Evolutionary conservation across 2,888 invertebrate species (phyloP).

Genomic region (Yponomeuta evonymella): DNA sequence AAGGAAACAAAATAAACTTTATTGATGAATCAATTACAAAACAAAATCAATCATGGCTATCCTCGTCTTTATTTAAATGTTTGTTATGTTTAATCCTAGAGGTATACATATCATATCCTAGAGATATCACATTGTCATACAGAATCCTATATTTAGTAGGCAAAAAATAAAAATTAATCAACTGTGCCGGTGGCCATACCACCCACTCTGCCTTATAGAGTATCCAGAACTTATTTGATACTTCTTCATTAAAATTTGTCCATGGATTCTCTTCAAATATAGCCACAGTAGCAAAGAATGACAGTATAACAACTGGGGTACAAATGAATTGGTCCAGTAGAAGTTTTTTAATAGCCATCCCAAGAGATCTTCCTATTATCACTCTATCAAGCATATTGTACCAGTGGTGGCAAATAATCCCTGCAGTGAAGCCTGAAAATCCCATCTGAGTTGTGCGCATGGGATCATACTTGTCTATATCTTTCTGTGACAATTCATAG

Average conservation of each 20-base stretch:
- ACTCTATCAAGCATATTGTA: slow-evolving; percentile 84
- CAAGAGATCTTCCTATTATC: slow-evolving; percentile 81
- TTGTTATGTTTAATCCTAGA: slow-evolving; percentile 84
- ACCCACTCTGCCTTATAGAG: slow-evolving; percentile 92
- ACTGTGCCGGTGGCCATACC: slow-evolving; percentile 94
- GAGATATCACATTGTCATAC: slow-evolving; percentile 89
- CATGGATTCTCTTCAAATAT: slow-evolving; percentile 80
- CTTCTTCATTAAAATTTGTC: slow-evolving; percentile 79
- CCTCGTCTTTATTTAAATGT: slow-evolving; percentile 23
- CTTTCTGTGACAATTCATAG: slow-evolving; percentile 79
- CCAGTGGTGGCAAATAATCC: slow-evolving; percentile 90
- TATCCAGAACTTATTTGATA: slow-evolving; percentile 83
- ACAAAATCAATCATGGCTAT: no score
- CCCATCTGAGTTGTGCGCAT: slow-evolving; percentile 85
- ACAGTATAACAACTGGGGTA: slow-evolving; percentile 86
- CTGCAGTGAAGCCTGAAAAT: slow-evolving; percentile 84
- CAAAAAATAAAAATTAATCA: slow-evolving; percentile 93
- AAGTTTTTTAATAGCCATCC: slow-evolving; percentile 84
- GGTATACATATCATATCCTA: slow-evolving; percentile 90
- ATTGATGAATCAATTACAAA: neutral
- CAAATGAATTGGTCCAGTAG: slow-evolving; percentile 88
- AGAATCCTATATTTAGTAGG: slow-evolving; percentile 89
- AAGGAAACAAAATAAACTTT: neutral
- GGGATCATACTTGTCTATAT: slow-evolving; percentile 74
- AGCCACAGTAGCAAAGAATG: slow-evolving; percentile 86